Evolutionary conservation across 2,113 vertebrate species (phyloP).

Genomic region (Columba livia): DNA sequence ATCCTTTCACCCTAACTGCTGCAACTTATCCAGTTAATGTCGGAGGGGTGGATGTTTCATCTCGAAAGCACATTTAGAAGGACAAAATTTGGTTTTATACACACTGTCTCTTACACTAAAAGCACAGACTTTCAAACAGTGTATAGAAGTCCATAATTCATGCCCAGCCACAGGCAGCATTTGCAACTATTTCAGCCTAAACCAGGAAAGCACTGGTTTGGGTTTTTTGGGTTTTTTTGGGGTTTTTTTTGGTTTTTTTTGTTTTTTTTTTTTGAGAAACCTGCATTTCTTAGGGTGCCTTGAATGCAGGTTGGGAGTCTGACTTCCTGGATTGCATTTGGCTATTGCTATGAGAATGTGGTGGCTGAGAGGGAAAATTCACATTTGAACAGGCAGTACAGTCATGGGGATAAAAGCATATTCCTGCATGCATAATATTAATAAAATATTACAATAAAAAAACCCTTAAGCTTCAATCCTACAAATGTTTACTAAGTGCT

Average conservation of each 20-base stretch:
- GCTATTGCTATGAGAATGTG: not conserved
- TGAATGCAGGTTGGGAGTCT: not conserved
- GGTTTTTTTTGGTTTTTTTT: too few relatives aligned
- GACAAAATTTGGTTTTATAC: slow-evolving; percentile 41
- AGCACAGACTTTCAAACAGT: slow-evolving; percentile 56
- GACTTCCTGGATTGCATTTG: not conserved
- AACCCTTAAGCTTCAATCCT: not conserved
- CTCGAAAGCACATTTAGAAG: slow-evolving; percentile 34
- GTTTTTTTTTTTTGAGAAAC: not conserved
- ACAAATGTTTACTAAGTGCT: not conserved
- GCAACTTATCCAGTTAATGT: slow-evolving; percentile 59
- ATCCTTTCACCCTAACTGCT: slow-evolving; percentile 59
- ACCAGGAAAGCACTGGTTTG: not conserved
- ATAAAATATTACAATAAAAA: not conserved
- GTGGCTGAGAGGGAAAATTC: not conserved
- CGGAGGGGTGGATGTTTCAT: slow-evolving; percentile 1
- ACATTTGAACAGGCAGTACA: not conserved
- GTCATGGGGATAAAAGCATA: not conserved
- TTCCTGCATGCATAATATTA: not conserved
- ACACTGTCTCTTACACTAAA: slow-evolving; percentile 39
- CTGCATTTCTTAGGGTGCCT: not conserved
- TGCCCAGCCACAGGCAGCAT: not conserved
- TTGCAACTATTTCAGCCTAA: not conserved
- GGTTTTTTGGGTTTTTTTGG: too few relatives aligned
- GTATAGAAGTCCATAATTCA: slow-evolving; percentile 32